phyloP scores from a whole-genome alignment of 2,113 vertebrate species.

The Vombatus ursinus region DNA sequence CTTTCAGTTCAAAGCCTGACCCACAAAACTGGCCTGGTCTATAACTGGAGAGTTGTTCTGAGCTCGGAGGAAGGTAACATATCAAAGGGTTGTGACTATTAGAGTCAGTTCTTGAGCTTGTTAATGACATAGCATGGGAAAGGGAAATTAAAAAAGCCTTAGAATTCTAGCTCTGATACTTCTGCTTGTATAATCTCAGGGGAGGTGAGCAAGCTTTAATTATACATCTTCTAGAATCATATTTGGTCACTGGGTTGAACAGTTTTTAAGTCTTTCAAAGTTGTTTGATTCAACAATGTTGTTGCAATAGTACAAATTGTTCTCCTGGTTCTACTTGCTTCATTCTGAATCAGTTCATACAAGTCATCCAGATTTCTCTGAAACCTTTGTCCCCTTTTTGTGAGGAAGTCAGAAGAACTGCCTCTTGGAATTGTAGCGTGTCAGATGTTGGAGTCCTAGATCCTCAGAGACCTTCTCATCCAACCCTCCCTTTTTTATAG shows the following conservation, averaged over 20 bases:
- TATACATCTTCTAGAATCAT: background rate
- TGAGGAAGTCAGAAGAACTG: background rate
- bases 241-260: background rate
- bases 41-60: background rate
- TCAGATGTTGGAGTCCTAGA: background rate
- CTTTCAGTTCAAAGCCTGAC: background rate
- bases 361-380: background rate
- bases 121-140: background rate
- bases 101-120: background rate
- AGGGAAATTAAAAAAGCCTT: background rate
- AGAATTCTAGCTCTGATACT: background rate
- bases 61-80: background rate
- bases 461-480: background rate
- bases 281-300: background rate
- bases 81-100: background rate
- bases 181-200: background rate
- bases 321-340: background rate
- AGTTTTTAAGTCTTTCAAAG: background rate
- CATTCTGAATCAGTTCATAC: background rate
- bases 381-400: background rate
- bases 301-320: background rate
- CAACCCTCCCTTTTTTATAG: background rate
- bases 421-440: background rate
- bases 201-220: too few relatives aligned
- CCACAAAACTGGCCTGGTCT: background rate